phyloP scores from a whole-genome alignment of 2,113 vertebrate species.

The Theristicus caerulescens region DNA sequence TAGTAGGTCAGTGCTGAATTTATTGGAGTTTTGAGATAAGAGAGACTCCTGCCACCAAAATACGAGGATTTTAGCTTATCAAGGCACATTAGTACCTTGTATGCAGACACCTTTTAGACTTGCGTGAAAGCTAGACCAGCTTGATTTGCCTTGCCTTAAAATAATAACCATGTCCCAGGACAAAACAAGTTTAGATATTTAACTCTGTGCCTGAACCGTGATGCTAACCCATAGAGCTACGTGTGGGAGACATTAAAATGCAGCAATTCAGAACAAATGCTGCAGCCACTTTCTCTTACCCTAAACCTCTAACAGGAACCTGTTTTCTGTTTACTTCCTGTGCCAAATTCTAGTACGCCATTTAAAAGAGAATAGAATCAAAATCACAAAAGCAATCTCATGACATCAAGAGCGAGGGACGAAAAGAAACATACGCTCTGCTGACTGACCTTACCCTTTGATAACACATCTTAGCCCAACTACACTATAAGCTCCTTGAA shows the following conservation, averaged over 20 bases:
- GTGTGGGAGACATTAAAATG: neutral
- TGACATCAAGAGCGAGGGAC: fast-evolving
- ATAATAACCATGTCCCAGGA: neutral
- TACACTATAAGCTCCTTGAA: neutral
- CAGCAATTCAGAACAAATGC: neutral
- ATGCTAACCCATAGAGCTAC: neutral
- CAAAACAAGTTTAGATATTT: neutral
- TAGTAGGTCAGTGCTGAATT: neutral
- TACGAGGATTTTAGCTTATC: neutral
- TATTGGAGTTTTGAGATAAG: neutral
- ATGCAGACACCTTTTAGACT: neutral
- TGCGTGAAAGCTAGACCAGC: neutral
- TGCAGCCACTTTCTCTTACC: neutral
- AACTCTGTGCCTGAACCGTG: neutral
- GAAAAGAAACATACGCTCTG: neutral
- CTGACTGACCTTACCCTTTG: neutral
- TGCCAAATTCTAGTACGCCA: neutral
- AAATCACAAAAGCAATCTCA: neutral
- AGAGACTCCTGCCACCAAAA: neutral
- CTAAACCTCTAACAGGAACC: neutral
- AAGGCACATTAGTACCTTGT: neutral
- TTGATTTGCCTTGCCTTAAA: neutral
- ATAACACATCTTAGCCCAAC: neutral
- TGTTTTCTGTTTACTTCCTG: neutral
- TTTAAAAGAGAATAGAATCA: neutral